Evolutionary conservation across 2,797 vertebrate species (phyloP), one percentile per base, ranked within the genome.

Genomic region (Simalia tracyae): DNA sequence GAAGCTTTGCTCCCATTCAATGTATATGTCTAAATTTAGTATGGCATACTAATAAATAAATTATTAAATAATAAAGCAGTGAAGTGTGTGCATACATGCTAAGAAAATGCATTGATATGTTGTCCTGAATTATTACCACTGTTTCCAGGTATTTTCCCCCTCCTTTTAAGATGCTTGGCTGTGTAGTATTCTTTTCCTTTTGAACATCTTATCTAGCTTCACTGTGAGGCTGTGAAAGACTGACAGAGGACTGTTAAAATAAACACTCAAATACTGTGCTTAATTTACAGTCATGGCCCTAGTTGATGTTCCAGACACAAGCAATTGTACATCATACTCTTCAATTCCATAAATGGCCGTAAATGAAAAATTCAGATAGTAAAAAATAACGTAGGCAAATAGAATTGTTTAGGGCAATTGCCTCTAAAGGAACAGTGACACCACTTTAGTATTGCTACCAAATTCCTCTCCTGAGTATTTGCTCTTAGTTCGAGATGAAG

Each of bases 401-500:
- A 36, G 90, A 56, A 26, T 36, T 7, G 9, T 36, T 90, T 61
- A 0, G 2, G 5, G 90, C 89, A 92, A 90, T 91, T 0, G 92
- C 90, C 64, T 91, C 28, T 10, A 8, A 90, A 91, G 42, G 5
- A 4, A 12, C 26, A 57, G 59, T 59, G 72, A 86, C 2, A 54
- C 60, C 54, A 90, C 86, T 10, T 92, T 86, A 59, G 14, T 8
- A 56, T 59, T 64, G 50, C 24, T 89, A 2, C 8, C 66, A 28
- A 92, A 92, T 87, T 66, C 86, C 4, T 6, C n/a, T 7, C 15
- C 7, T 42, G 36, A 10, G 1, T 60, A 94, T 94, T 90, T 36
- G 72, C 22, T 88, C 68, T 81, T 31, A 46, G 84, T 28, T 87
- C 56, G 7, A 2, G 2, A 92, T 46, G 89, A 87, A 68, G 36